Conservation (phyloP, 2,888 invertebrate genomes). For the Sympetrum striolatum region DNA sequence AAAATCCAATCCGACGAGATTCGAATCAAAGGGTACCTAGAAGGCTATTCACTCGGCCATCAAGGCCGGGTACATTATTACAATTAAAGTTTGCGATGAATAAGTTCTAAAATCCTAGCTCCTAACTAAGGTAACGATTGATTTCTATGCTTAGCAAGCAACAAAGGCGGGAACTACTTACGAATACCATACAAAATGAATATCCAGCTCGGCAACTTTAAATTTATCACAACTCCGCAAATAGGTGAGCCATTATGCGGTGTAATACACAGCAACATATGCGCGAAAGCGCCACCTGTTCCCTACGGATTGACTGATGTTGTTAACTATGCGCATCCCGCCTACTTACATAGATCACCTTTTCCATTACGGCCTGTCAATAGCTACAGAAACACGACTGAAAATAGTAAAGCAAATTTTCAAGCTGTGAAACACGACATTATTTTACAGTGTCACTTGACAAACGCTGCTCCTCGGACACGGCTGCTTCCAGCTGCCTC, state of each 20-base stretch:
- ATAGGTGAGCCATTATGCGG: not conserved
- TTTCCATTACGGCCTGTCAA: conserved; percentile 33
- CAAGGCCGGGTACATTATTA: too few species aligned
- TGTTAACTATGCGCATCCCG: not conserved
- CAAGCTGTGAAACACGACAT: conserved; percentile 29
- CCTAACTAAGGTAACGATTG: not conserved
- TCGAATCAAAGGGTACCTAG: too few species aligned
- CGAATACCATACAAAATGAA: too few species aligned
- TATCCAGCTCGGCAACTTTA: not conserved
- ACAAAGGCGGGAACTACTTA: too few species aligned
- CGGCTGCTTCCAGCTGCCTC: not conserved
- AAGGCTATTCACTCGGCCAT: too few species aligned
- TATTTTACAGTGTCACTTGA: not conserved
- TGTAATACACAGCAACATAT: not conserved
- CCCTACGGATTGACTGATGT: not conserved
- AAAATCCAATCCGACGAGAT: too few species aligned
- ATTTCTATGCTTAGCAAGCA: not conserved
- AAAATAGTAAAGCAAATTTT: not conserved
- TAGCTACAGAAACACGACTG: conserved; percentile 18
- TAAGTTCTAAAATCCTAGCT: not conserved
- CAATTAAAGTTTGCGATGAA: not conserved
- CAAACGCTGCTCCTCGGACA: not conserved
- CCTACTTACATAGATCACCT: conserved; percentile 4
- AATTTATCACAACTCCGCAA: not conserved
- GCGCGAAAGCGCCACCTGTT: not conserved